A percentile compares a stretch with the other conserved stretches of the same genome.
These are phyloP conservation scores for Gerris buenoi DNA, from an alignment of 1,140 invertebrate species.

Conservation along the genomic window DNA sequence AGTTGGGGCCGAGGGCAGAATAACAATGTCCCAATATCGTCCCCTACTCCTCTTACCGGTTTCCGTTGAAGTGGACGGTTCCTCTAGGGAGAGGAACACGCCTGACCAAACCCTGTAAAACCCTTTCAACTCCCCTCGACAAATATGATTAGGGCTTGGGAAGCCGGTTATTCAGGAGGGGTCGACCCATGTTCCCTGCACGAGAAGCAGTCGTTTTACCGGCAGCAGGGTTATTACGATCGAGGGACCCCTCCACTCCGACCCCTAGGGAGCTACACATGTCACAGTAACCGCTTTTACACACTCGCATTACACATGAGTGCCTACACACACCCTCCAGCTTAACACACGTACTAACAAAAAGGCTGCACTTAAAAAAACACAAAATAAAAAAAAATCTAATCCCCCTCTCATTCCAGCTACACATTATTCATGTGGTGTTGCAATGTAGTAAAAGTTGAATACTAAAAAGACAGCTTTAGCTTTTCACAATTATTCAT, in stretches of 20 bases:
- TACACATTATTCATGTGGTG: no score
- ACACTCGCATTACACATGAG: neutral
- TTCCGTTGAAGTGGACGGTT: neutral
- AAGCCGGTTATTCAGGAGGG: neutral
- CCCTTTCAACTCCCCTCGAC: neutral
- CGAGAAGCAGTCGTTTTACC: no score
- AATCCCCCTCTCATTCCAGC: no score
- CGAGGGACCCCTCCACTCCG: no score
- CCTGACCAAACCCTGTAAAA: neutral
- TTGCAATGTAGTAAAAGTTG: neutral
- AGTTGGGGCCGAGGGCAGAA: neutral
- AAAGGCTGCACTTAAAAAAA: no score
- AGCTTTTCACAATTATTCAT: no score
- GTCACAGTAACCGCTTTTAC: neutral
- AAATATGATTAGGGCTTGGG: neutral
- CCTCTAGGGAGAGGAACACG: neutral
- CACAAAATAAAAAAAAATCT: no score
- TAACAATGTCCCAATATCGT: neutral
- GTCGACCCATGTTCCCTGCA: no score
- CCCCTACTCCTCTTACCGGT: no score
- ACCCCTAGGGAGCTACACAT: neutral
- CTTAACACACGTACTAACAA: no score
- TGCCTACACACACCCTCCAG: neutral
- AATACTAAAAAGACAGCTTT: neutral
- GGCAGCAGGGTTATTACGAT: neutral